Conservation (phyloP, 2,888 invertebrate genomes). For the Idaea aversata region DNA sequence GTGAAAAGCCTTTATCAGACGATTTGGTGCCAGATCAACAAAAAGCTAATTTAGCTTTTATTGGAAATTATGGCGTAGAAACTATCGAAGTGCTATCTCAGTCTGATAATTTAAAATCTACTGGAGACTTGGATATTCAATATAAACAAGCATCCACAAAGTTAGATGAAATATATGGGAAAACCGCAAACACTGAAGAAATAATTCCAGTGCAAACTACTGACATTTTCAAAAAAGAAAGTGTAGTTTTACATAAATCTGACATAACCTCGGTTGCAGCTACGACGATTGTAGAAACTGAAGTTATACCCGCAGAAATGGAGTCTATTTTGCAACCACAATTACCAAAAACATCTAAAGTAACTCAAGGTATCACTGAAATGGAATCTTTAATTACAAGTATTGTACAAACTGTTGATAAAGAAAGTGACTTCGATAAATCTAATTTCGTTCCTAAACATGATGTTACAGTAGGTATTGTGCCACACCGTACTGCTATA, state of each 20-base stretch:
- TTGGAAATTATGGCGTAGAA: conserved; percentile 72
- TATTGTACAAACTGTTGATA: conserved; percentile 76
- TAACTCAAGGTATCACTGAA: conserved; percentile 72
- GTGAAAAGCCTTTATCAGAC: conserved; percentile 71
- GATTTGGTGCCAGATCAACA: conserved; percentile 61
- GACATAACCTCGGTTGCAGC: conserved; percentile 54
- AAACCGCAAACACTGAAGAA: conserved; percentile 62
- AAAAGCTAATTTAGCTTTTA: conserved; percentile 61
- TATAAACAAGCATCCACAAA: conserved; percentile 53
- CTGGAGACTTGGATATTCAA: conserved; percentile 54
- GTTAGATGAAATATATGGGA: conserved; percentile 67
- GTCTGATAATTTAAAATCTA: conserved; percentile 73
- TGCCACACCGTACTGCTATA: conserved; percentile 59
- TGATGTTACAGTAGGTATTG: conserved; percentile 51
- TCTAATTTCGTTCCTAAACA: conserved; percentile 33
- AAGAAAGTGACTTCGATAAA: conserved; percentile 73
- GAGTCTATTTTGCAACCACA: conserved; percentile 61
- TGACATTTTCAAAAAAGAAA: conserved; percentile 47
- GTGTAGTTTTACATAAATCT: conserved; percentile 40
- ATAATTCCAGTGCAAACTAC: conserved; percentile 53
- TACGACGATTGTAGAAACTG: conserved; percentile 69
- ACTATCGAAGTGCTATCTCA: conserved; percentile 78
- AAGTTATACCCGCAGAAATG: conserved; percentile 73
- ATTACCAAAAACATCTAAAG: conserved; percentile 46
- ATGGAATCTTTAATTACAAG: conserved; percentile 80